Evolutionary conservation across 37 sponge, comb jelly and placozoan genomes (phyloP), one percentile per base, ranked within the genome.

Genomic region (Crambe crambe): DNA sequence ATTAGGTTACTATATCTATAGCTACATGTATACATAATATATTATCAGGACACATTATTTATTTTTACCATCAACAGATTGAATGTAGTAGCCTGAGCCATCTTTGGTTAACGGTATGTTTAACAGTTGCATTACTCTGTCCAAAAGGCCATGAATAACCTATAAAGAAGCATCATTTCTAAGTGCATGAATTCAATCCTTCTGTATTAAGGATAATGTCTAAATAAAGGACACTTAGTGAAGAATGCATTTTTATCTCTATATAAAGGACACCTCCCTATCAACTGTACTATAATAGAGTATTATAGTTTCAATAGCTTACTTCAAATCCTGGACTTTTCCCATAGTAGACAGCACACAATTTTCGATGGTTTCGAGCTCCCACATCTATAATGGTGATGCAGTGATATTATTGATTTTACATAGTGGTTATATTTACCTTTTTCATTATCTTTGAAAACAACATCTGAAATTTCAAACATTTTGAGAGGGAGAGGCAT

Each of bases 271-370:
- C n/a, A n/a, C n/a, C n/a, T n/a, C n/a, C n/a, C n/a, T n/a, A n/a
- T n/a, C n/a, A n/a, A n/a, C n/a, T n/a, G n/a, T n/a, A n/a, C n/a
- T n/a, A n/a, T n/a, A n/a, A n/a, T n/a, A 47, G 6, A 12, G 51
- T 47, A 12, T 12, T 12, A 47, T 47, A 47, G 51, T 12, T 47
- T n/a, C n/a, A 47, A 47, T 15, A 6, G 12, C 51, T 47, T 15
- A 96, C 97, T 87, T 98, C 98, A 93, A 98, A 98, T 21, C 98
- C 96, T 42, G 96, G 87, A 42, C 87, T 87, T 68, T 75, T 98
- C 59, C 79, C 85, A 72, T 92, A 95, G 72, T 89, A 83, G 0
- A 95, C 89, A 23, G 96, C 98, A 91, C 98, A 95, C 2, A 95
- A 62, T 21, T 83, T 47, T 25, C 98, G 57, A 20, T 70, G 58